Evolutionary conservation across 35 echinoderm and acorn worm genomes (phyloP).

Genomic region (Lytechinus pictus): DNA sequence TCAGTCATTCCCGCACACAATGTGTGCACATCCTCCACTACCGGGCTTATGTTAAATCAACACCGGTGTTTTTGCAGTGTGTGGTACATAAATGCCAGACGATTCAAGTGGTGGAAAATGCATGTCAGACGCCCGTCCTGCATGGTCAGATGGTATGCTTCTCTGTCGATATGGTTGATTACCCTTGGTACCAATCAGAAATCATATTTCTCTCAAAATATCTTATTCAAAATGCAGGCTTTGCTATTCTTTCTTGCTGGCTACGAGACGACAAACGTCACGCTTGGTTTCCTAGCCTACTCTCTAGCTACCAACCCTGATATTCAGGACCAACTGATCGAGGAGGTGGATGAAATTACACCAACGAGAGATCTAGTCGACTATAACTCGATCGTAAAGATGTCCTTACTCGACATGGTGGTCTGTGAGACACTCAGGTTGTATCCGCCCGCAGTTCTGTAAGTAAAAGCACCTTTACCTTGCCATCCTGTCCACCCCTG

Average conservation of each 20-base stretch:
- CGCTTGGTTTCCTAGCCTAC: slow-evolving; percentile 57
- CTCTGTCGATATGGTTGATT: too few species aligned
- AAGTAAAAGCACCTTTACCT: not conserved
- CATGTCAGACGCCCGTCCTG: too few species aligned
- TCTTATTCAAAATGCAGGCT: slow-evolving; percentile 5
- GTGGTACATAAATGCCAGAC: too few species aligned
- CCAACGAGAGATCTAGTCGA: slow-evolving; percentile 14
- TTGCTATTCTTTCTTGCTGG: slow-evolving; percentile 62
- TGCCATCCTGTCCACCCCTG: too few species aligned
- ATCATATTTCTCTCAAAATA: not conserved
- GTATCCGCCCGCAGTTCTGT: slow-evolving; percentile 55
- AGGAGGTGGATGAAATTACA: slow-evolving; percentile 68
- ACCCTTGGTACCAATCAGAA: not conserved
- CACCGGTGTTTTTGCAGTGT: too few species aligned
- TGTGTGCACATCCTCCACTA: too few species aligned
- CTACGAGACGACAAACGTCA: slow-evolving; percentile 70
- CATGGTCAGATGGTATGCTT: too few species aligned
- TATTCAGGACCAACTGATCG: slow-evolving; percentile 61
- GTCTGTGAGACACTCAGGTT: slow-evolving; percentile 57
- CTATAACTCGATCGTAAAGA: slow-evolving; percentile 9
- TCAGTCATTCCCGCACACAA: too few species aligned
- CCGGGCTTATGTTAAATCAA: too few species aligned
- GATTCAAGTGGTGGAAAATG: too few species aligned
- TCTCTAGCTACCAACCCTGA: slow-evolving; percentile 66
- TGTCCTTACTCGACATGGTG: slow-evolving; percentile 55